Base-by-base conservation (phyloP, 2,888 invertebrate species). In the Stenchaetothrips biformis region DNA sequence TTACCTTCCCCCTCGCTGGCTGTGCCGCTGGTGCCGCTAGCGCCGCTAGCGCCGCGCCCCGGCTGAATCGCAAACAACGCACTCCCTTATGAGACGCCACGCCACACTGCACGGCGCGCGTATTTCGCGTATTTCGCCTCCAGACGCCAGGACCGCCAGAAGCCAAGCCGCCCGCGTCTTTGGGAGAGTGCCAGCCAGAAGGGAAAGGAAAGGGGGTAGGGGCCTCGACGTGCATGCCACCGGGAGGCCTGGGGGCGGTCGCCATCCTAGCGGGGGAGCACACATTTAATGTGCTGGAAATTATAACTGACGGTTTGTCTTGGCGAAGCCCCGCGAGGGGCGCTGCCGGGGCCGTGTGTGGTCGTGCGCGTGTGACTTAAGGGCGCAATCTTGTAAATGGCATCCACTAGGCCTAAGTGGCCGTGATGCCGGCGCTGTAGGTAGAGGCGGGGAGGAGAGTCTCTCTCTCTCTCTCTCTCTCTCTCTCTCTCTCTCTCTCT, bases 341-440 rank as follows among this genome's bases (percentile, higher is more conserved):
- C 59, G 16, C 59, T 18, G 59, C 18, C 59, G 59, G 9, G 2
- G 37, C 37, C 37, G 59, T 59, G 59, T 16, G 59, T 59, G 59
- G 21, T 9, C 67, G 67, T 74, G 67, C 25, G 59, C 59, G 59
- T 74, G 67, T 74, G 67, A 74, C 67, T 74, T 74, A 74, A 25
- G 21, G 67, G 67, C 67, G 67, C 67, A 74, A 74, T 74, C 67
- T 74, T 74, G 67, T 74, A 74, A 74, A 74, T 74, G 67, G 67
- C 21, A 74, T 74, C 67, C 67, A 74, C 67, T 74, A 74, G 67
- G 67, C 67, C 67, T 74, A 74, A 74, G 67, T 74, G 67, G 67
- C 25, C 67, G 67, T 74, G n/a, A n/a, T n/a, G n/a, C n/a, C n/a
- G n/a, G n/a, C n/a, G n/a, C n/a, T n/a, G n/a, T n/a, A n/a, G 53